Evolutionary conservation across 2,113 vertebrate species (phyloP).

Genomic region (Cyprinodon tularosa): DNA sequence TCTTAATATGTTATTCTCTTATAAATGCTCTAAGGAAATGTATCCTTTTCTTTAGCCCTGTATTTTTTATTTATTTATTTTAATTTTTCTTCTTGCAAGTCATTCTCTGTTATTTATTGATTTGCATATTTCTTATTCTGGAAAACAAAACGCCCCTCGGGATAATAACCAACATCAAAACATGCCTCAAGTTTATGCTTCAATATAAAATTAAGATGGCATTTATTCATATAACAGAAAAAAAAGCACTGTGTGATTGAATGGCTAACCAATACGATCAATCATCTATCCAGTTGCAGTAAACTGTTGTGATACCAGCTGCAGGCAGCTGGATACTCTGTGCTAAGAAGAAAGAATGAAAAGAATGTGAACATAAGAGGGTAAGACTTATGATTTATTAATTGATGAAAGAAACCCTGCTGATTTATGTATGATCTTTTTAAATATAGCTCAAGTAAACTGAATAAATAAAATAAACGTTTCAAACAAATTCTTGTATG

Average conservation of each 20-base stretch:
- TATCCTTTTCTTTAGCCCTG: neutral
- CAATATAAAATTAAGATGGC: slow-evolving; percentile 1
- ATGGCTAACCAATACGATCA: slow-evolving; percentile 31
- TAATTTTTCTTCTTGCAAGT: neutral
- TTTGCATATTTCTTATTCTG: slow-evolving; percentile 5
- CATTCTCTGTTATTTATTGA: neutral
- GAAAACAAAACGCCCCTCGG: slow-evolving; percentile 6
- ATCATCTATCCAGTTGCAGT: slow-evolving; percentile 8
- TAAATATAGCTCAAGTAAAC: slow-evolving; percentile 74
- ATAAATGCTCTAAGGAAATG: neutral
- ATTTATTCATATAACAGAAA: slow-evolving; percentile 11
- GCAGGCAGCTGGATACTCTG: slow-evolving; percentile 13
- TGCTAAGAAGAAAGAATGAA: slow-evolving; percentile 13
- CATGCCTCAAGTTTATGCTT: slow-evolving; percentile 7
- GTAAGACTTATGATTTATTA: slow-evolving; percentile 67
- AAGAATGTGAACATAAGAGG: slow-evolving; percentile 45
- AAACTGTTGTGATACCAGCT: slow-evolving; percentile 26
- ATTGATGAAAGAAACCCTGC: slow-evolving; percentile 66
- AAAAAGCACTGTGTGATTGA: slow-evolving; percentile 7
- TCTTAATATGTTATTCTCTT: neutral
- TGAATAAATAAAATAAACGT: slow-evolving; percentile 67
- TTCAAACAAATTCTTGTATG: slow-evolving; percentile 47
- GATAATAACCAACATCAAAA: slow-evolving; percentile 18
- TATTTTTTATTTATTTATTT: neutral
- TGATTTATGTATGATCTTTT: slow-evolving; percentile 74